Evolutionary conservation across 1,140 invertebrate genomes (phyloP).

Genomic region (Acromyrmex heyeri): DNA sequence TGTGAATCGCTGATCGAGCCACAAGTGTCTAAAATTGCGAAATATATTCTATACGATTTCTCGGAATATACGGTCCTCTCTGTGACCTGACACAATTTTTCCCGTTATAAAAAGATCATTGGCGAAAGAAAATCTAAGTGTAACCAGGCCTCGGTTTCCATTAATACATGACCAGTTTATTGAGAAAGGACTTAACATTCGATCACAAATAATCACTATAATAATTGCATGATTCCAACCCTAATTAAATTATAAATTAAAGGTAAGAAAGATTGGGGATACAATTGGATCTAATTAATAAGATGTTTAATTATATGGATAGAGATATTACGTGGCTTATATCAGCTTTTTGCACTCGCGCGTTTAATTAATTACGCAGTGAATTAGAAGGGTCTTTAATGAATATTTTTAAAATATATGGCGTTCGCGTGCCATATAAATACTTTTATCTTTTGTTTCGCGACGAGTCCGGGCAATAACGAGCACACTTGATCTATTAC

Average conservation of each 20-base stretch:
- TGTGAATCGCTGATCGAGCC: neutral
- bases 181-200: constrained; percentile 28
- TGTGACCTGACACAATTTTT: constrained; percentile 67
- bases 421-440: neutral
- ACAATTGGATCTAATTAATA: neutral
- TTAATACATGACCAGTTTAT: constrained; percentile 59
- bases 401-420: constrained; percentile 7
- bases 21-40: constrained; percentile 23
- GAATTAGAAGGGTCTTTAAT: neutral
- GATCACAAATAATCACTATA: constrained; percentile 60
- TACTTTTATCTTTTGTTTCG: constrained; percentile 28
- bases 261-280: neutral
- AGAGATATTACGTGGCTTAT: neutral
- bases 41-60: constrained; percentile 7
- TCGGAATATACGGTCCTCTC: constrained; percentile 29
- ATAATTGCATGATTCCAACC: constrained; percentile 39
- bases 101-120: constrained; percentile 65
- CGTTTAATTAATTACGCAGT: neutral
- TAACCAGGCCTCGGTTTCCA: constrained; percentile 29
- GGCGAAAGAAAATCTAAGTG: constrained; percentile 37
- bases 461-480: constrained; percentile 6
- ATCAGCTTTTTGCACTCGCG: neutral
- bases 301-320: neutral
- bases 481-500: constrained; percentile 7
- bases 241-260: constrained; percentile 56